phyloP scores from a whole-genome alignment of 2,888 invertebrate genomes.

The Andrena trimmerana region DNA sequence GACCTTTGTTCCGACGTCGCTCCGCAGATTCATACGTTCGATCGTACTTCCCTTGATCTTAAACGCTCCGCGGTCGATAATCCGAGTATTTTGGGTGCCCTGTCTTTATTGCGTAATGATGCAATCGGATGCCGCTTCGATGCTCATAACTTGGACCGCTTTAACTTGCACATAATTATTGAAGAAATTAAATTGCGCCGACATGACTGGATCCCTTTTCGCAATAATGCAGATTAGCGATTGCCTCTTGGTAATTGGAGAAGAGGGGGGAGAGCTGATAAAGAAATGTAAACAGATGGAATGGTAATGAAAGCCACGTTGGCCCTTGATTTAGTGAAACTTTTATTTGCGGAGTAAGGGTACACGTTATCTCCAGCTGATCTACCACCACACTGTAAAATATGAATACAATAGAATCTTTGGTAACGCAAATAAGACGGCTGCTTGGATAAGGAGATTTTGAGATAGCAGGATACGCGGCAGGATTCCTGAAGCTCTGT shows the following conservation, averaged over 20 bases:
- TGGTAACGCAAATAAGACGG: too few relatives aligned
- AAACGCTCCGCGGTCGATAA: constrained; percentile 1
- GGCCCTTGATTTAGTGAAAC: background rate
- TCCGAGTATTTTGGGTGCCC: background rate
- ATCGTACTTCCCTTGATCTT: constrained; percentile 3
- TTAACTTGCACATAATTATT: too few relatives aligned
- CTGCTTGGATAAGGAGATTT: too few relatives aligned
- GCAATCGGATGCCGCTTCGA: too few relatives aligned
- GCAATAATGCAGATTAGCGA: constrained; percentile 6
- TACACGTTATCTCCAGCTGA: too few relatives aligned
- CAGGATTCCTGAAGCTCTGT: too few relatives aligned
- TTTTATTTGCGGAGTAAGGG: background rate
- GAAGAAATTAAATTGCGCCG: too few relatives aligned
- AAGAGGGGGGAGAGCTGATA: background rate
- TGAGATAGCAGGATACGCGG: too few relatives aligned
- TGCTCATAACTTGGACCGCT: too few relatives aligned
- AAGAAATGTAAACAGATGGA: background rate
- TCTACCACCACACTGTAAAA: background rate
- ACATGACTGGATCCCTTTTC: background rate
- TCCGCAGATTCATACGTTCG: background rate
- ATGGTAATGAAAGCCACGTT: background rate
- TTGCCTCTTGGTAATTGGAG: background rate
- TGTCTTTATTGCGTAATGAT: too few relatives aligned
- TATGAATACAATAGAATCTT: background rate
- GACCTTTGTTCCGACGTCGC: constrained; percentile 4